These are phyloP conservation scores for Sebastes schlegelii DNA, from an alignment of 2,113 vertebrate genomes.

Conservation along the genomic window DNA sequence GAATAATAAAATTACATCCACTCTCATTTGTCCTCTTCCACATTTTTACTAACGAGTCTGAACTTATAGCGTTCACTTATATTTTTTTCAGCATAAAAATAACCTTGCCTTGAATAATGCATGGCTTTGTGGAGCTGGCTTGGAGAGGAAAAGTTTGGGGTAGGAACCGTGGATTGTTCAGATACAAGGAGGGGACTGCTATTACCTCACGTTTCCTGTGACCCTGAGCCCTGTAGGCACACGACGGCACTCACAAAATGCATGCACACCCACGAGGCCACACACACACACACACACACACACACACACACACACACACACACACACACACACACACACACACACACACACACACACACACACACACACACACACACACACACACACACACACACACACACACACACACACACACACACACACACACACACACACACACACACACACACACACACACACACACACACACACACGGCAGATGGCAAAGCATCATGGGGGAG, in stretches of 20 bases:
- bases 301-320: constrained; percentile 47
- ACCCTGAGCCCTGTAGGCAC: constrained; percentile 63
- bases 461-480: constrained; percentile 73
- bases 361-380: constrained; percentile 34
- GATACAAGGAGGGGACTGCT: constrained; percentile 45
- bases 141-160: constrained; percentile 45
- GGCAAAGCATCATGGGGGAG: constrained; percentile 82
- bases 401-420: constrained; percentile 45
- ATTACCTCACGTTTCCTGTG: constrained; percentile 64
- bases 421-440: constrained; percentile 30
- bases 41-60: constrained; percentile 19
- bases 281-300: constrained; percentile 25
- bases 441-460: constrained; percentile 25
- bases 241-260: constrained; percentile 36
- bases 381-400: constrained; percentile 44
- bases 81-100: constrained; percentile 42
- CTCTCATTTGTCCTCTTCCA: constrained; percentile 18
- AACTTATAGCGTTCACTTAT: constrained; percentile 1
- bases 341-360: constrained; percentile 47
- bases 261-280: constrained; percentile 15
- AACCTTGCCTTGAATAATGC: constrained; percentile 48
- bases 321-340: constrained; percentile 26
- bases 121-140: constrained; percentile 36
- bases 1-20: constrained; percentile 17
- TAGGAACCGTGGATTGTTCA: constrained; percentile 8